Base-by-base conservation (phyloP, 2,113 vertebrate species). In the Scartelaos histophorus region DNA sequence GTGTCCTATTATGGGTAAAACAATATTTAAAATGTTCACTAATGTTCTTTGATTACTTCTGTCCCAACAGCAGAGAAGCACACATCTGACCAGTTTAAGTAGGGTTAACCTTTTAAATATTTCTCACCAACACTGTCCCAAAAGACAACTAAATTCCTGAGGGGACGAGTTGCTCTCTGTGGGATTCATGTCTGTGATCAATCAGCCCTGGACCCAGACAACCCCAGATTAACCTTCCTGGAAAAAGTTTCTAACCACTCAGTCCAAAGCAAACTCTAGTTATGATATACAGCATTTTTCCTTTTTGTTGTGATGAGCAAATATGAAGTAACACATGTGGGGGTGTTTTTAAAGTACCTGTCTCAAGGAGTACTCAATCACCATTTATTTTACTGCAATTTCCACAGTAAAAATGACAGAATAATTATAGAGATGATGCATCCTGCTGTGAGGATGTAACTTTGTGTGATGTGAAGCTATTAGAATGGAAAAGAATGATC, bases 171-270 rank as follows among this genome's bases (percentile, higher is more conserved):
- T 67, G 60, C 78, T 89, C 88, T 89, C 84, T 75, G 70, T 87
- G 84, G 89, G 88, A 89, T 90, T 92, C 90, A 85, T 88, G 86
- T 83, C 91, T 90, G 88, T 74, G 91, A 93, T 91, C 88, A 92
- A 92, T 93, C 91, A 91, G 90, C 88, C 86, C 68, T 72, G 81
- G 78, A 84, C 83, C 78, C 74, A 83, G 75, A 87, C 87, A 87
- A 85, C 87, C 85, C 76, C 74, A 73, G 79, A 85, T 88, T 88
- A 86, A 84, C 82, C 78, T 67, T 71, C 66, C 58, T 86, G 85
- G 79, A 87, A 64, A 58, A 87, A 78, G 82, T 81, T 89, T 85
- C 85, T 86, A 81, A 60, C 74, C 75, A 53, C 43, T 61, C 67
- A 62, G 57, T 17, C 58, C 43, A 80, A 79, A 82, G 79, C n/a